phyloP scores from a whole-genome alignment of 2,888 invertebrate species.

The Leucoma salicis region DNA sequence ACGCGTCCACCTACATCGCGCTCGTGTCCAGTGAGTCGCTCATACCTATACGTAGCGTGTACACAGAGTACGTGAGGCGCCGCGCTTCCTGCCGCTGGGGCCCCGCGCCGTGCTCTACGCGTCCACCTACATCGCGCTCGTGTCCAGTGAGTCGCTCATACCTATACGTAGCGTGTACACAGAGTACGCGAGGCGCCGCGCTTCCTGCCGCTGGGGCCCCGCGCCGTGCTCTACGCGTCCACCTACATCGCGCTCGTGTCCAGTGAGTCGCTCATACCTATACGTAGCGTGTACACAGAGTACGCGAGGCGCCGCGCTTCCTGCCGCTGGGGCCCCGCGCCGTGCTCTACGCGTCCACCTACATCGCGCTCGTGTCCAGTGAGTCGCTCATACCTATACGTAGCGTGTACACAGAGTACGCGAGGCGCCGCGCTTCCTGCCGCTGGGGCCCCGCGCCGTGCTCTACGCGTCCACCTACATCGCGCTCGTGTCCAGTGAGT shows the following conservation, averaged over 20 bases:
- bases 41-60: no score
- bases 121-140: conserved; percentile 45
- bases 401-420: no score
- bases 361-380: conserved; percentile 51
- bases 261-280: conserved; percentile 31
- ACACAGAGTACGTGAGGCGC: no score
- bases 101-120: conserved; percentile 52
- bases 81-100: conserved; percentile 53
- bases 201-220: conserved; percentile 47
- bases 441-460: conserved; percentile 44
- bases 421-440: conserved; percentile 50
- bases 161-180: no score
- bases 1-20: conserved; percentile 50
- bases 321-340: conserved; percentile 48
- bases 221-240: conserved; percentile 53
- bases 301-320: conserved; percentile 46
- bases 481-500: conserved; percentile 49
- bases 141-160: conserved; percentile 39
- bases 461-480: conserved; percentile 53
- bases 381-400: conserved; percentile 17
- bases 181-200: conserved; percentile 46
- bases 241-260: conserved; percentile 48
- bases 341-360: conserved; percentile 50
- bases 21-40: conserved; percentile 43
- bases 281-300: no score